Evolutionary conservation across 2,113 vertebrate genomes (phyloP).

Genomic region (Echinops telfairi): DNA sequence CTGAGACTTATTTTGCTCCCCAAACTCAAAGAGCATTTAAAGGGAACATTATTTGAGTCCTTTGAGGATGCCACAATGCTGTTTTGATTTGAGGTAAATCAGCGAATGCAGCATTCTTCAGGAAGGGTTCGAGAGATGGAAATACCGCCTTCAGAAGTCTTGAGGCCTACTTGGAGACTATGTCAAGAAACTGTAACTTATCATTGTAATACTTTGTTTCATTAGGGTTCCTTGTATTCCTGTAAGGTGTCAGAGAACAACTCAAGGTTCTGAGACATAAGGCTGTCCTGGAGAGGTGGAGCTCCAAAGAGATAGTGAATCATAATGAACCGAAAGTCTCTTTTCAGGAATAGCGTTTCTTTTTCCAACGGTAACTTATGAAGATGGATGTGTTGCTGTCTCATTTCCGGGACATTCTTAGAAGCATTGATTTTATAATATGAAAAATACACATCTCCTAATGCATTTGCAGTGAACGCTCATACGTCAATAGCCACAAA

Average conservation of each 20-base stretch:
- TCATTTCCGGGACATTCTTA: conserved; percentile 64
- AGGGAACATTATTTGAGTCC: no score
- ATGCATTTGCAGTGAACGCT: conserved; percentile 62
- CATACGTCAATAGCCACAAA: conserved; percentile 58
- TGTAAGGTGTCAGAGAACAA: background rate
- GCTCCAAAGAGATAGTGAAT: conserved; percentile 22
- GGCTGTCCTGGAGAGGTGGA: background rate
- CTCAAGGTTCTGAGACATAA: background rate
- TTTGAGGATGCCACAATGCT: no score
- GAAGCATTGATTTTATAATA: conserved; percentile 77
- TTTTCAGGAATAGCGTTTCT: conserved; percentile 59
- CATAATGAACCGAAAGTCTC: background rate
- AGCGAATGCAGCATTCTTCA: no score
- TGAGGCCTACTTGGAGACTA: no score
- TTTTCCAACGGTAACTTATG: conserved; percentile 57
- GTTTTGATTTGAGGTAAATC: no score
- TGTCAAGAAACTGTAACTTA: no score
- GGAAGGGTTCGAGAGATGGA: no score
- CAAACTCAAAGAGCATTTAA: no score
- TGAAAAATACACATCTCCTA: conserved; percentile 60
- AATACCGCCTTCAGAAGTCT: no score
- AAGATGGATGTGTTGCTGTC: conserved; percentile 60
- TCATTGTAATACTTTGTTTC: no score
- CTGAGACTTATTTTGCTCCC: no score
- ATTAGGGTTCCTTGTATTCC: background rate